Percentiles rank a stretch among this genome's conserved stretches.
Evolutionary conservation across 1,140 invertebrate genomes (phyloP).

Genomic region (Ctenoplectra terminalis): DNA sequence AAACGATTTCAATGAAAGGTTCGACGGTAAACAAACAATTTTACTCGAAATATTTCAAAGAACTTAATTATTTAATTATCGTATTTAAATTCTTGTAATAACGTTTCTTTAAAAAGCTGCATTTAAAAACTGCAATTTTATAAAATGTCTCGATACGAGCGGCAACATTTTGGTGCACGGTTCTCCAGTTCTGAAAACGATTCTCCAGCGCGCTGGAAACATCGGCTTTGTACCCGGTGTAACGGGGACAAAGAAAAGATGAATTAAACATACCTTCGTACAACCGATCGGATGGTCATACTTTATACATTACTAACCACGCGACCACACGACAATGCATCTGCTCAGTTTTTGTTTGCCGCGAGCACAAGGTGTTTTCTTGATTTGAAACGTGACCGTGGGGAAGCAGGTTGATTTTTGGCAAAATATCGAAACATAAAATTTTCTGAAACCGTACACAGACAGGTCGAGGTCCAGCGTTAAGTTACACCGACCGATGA

Average conservation of each 20-base stretch:
- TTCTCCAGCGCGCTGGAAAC: background rate
- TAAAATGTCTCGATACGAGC: background rate
- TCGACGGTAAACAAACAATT: no score
- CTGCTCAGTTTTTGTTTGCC: background rate
- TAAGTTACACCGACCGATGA: no score
- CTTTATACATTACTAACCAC: conserved; percentile 39
- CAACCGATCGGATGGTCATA: conserved; percentile 39
- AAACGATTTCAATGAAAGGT: no score
- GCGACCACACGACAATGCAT: conserved; percentile 21
- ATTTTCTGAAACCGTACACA: background rate
- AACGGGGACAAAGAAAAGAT: conserved; percentile 41
- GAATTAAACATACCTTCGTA: conserved; percentile 48
- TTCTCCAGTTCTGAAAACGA: background rate
- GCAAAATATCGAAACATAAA: background rate
- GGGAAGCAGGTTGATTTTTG: background rate
- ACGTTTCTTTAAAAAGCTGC: background rate
- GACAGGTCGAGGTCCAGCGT: background rate
- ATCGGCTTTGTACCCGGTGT: conserved; percentile 17
- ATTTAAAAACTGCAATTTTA: no score
- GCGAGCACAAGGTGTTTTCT: background rate
- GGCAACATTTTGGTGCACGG: background rate
- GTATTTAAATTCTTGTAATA: background rate
- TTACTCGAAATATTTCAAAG: background rate
- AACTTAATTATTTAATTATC: background rate
- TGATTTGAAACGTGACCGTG: background rate